Percentiles rank a stretch among this genome's conserved stretches.
These are phyloP conservation scores for Pteropus alecto DNA, from an alignment of 2,113 vertebrate species.

Conservation along the genomic window DNA sequence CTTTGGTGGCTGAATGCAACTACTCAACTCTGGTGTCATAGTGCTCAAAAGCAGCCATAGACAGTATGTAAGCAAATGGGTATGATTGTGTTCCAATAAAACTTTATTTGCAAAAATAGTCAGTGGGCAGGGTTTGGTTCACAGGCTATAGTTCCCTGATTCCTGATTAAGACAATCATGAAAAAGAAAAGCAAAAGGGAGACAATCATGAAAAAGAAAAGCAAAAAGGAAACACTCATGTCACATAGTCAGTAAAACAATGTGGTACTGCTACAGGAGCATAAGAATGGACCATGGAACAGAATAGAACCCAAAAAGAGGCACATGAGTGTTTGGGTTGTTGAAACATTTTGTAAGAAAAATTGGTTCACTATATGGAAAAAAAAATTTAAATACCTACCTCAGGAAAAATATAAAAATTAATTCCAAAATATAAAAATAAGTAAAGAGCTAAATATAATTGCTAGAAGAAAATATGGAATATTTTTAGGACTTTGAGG, in stretches of 20 bases:
- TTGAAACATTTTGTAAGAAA: conserved; percentile 2
- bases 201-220: not conserved
- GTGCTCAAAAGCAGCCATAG: not conserved
- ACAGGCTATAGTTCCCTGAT: not conserved
- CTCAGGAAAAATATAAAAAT: not conserved
- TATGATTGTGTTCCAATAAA: not conserved
- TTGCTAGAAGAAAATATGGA: not conserved
- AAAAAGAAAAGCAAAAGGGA: not conserved
- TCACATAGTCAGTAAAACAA: not conserved
- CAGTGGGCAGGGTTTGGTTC: not conserved
- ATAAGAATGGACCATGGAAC: not conserved
- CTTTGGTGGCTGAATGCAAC: not conserved
- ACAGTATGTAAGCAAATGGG: not conserved
- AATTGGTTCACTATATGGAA: not conserved
- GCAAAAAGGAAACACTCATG: not conserved
- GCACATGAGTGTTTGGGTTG: not conserved
- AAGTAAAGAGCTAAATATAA: not conserved
- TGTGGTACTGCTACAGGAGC: not conserved
- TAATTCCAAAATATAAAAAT: not conserved
- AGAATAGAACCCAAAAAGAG: not conserved
- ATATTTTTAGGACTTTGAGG: not conserved
- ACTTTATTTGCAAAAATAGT: not conserved
- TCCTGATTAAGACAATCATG: not conserved
- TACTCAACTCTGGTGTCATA: not conserved
- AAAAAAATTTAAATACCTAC: not conserved